phyloP scores from a whole-genome alignment of 1,140 invertebrate genomes.

The Calycopis cecrops region DNA sequence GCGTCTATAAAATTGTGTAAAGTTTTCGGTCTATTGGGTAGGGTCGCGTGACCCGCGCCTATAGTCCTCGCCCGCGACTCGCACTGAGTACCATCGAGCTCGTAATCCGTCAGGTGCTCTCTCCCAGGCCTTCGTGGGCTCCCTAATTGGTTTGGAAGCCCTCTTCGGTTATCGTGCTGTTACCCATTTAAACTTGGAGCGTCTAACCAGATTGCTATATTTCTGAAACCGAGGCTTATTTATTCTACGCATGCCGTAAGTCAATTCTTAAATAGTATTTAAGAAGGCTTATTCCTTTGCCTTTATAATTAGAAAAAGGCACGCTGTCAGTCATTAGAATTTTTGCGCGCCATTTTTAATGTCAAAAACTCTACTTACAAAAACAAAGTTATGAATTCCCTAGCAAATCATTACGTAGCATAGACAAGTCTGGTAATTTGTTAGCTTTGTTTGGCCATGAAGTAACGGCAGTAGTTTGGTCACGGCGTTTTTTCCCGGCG shows the following conservation, averaged over 20 bases:
- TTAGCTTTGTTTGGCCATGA: conserved; percentile 32
- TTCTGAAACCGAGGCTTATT: conserved; percentile 44
- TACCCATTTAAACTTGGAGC: conserved; percentile 56
- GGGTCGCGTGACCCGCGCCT: conserved; percentile 53
- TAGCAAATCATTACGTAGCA: too few species aligned
- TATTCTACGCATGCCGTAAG: too few species aligned
- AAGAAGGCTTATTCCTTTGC: neutral
- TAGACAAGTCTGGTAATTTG: conserved; percentile 32
- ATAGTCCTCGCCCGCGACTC: conserved; percentile 47
- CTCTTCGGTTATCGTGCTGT: conserved; percentile 66
- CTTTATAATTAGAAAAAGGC: too few species aligned
- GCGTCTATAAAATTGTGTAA: too few species aligned
- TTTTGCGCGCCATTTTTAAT: too few species aligned
- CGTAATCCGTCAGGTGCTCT: conserved; percentile 63
- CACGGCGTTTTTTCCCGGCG: conserved; percentile 63
- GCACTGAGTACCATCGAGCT: conserved; percentile 66
- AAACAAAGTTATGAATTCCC: too few species aligned
- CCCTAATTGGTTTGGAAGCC: conserved; percentile 72
- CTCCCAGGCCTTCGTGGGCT: conserved; percentile 66
- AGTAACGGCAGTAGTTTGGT: conserved; percentile 51
- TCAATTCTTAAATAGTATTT: neutral
- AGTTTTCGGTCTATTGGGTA: conserved; percentile 30
- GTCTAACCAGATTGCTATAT: conserved; percentile 70
- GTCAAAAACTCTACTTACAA: too few species aligned
- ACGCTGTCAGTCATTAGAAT: too few species aligned